Percentiles rank a stretch among this genome's conserved stretches.
These are phyloP conservation scores for Agrenia bidenticulata DNA, from an alignment of 2,888 invertebrate genomes.

Conservation along the genomic window DNA sequence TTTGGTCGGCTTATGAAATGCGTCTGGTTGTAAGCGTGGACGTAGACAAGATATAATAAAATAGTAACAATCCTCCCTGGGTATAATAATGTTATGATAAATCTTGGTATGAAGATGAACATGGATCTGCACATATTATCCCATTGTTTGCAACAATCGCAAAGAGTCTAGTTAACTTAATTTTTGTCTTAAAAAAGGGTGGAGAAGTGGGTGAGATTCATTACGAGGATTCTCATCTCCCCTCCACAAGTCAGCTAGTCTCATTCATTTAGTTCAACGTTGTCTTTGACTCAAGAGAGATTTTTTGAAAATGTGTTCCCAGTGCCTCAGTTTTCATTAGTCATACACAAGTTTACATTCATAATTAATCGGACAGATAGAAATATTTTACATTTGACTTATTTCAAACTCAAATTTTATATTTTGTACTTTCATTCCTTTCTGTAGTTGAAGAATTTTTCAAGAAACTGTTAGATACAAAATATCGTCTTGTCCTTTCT, in stretches of 20 bases:
- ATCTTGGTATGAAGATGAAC: too few relatives aligned
- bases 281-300: background rate
- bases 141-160: too few relatives aligned
- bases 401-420: too few relatives aligned
- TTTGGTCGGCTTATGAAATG: background rate
- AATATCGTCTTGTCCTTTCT: too few relatives aligned
- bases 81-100: background rate
- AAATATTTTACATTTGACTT: too few relatives aligned
- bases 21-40: background rate
- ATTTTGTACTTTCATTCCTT: too few relatives aligned
- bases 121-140: too few relatives aligned
- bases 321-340: background rate
- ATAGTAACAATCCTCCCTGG: background rate
- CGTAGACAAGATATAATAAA: background rate
- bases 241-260: background rate
- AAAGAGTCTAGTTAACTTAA: slow-evolving; percentile 10
- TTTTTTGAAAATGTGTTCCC: slow-evolving; percentile 9
- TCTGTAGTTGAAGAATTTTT: too few relatives aligned
- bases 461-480: too few relatives aligned
- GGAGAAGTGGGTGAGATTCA: slow-evolving; percentile 23
- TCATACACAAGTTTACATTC: background rate
- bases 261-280: slow-evolving; percentile 4
- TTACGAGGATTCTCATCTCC: slow-evolving; percentile 1
- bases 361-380: too few relatives aligned
- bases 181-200: slow-evolving; percentile 11